Evolutionary conservation across 2,797 vertebrate genomes (phyloP), one percentile per base, ranked within the genome.

Genomic region (Xerus rutilus): DNA sequence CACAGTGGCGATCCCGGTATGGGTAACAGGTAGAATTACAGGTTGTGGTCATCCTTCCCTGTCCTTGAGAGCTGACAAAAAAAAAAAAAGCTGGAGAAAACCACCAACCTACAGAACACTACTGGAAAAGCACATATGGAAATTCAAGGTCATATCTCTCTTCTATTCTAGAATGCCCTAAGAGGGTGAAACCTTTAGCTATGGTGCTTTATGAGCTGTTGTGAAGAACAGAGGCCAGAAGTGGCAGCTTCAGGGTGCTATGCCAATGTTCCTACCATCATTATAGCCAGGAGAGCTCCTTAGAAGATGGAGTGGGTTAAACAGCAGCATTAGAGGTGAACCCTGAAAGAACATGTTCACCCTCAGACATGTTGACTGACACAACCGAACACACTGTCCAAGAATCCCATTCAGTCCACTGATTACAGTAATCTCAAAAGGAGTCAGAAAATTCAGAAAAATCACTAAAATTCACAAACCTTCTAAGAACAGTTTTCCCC

Each of bases 401-500:
- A 59, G 3, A 18, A 52, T 4, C n/a, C 20, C 47, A 23, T 79
- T n/a, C 81, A 74, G 49, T 18, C 30, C 18, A 74, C 49, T 43
- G 5, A 69, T 13, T 47, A 57, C 17, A 73, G n/a, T 54, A 62
- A 84, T 43, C 45, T 67, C 65, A 78, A 57, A 65, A 52, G 7
- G 70, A 73, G 59, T 67, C 59, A 79, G 45, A 72, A 73, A 74
- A 52, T 67, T 83, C 79, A 89, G 76, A 47, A 47, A 54, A 91
- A 69, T 67, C 74, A 52, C 39, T 77, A 28, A 43, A 39, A 43
- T 23, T 30, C 49, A 76, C 2, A 23, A 95, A 23, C 18, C 32
- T 83, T 28, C n/a, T 77, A 64, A 87, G 89, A 17, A 83, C 30
- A 89, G 2, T 86, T 91, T 7, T 79, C 74, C n/a, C 94, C 23